Percentiles rank a stretch among this genome's conserved stretches.
These are phyloP conservation scores for Adrianichthys oophorus DNA, from an alignment of 2,797 vertebrate species.

Conservation along the genomic window DNA sequence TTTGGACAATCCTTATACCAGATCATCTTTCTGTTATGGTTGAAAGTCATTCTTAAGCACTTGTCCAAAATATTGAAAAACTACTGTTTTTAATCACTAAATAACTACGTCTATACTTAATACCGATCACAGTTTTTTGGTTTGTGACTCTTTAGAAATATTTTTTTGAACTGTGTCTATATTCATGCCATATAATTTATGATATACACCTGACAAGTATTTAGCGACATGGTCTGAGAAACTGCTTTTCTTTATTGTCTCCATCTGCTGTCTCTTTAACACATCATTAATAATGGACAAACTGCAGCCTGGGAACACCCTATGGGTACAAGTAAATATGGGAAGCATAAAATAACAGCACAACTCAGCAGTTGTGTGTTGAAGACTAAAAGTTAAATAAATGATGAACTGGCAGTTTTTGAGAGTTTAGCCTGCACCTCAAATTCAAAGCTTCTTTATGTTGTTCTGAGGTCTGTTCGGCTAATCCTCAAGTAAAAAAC, in stretches of 20 bases:
- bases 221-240: constrained; percentile 1
- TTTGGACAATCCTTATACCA: too few species aligned
- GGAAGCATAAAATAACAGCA: constrained; percentile 43
- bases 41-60: too few species aligned
- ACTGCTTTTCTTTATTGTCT: constrained; percentile 20
- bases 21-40: too few species aligned
- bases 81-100: too few species aligned
- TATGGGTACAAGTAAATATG: constrained; percentile 28
- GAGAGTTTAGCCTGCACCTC: constrained; percentile 23
- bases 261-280: constrained; percentile 21
- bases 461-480: constrained; percentile 21
- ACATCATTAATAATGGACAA: constrained; percentile 41
- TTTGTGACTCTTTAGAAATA: too few species aligned
- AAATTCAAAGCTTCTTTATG: constrained; percentile 25
- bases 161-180: too few species aligned
- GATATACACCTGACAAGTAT: neutral
- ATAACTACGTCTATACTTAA: too few species aligned
- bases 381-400: constrained; percentile 51
- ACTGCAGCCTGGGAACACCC: constrained; percentile 34
- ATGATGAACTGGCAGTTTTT: constrained; percentile 53
- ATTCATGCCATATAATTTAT: neutral
- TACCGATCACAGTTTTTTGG: too few species aligned
- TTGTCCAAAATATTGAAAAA: too few species aligned
- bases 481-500: constrained; percentile 31
- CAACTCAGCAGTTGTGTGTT: constrained; percentile 44